Base-by-base conservation (phyloP, 2,113 vertebrate genomes). In the Antennarius striatus region DNA sequence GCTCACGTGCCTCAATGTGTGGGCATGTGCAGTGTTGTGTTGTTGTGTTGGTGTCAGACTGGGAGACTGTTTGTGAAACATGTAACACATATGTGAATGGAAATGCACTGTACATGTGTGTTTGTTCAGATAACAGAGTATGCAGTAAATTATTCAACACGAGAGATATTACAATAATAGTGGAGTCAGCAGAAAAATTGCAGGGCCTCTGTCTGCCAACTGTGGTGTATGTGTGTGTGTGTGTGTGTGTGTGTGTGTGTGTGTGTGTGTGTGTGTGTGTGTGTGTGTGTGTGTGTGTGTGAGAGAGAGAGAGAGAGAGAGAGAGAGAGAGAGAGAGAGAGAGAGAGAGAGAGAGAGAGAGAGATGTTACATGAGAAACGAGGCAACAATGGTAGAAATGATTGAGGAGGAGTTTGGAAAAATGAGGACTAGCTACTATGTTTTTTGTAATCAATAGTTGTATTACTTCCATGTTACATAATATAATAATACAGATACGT, bases 101-200 rank as follows among this genome's bases (percentile, higher is more conserved):
- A 68, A 75, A 73, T 75, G 52, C 56, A 63, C 17, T 49, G 16
- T 5, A 45, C 59, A 48, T 42, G 70, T 47, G 56, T 43, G 58
- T 68, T 50, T 16, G 62, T 75, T 75, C 55, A 49, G 29, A 71
- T 59, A 62, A 57, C 50, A 60, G 63, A 58, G 71, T 70, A 51
- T 74, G 73, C 52, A 58, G 78, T 83, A 80, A 90, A 88, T 87
- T 79, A 90, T 87, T 88, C 86, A 90, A 83, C 76, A 80, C 58
- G 48, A 40, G 60, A 81, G 77, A 81, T 83, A 82, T 80, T 74
- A 74, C 70, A 66, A 79, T 82, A 89, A 83, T 68, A 69, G 73
- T 56, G 69, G 45, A 88, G 87, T 92, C 90, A 91, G 91, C 91
- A 89, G 81, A 88, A 90, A 49, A 69, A 66, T 11, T 29, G 61